phyloP scores from a whole-genome alignment of 2,888 invertebrate genomes.

The Zeuzera pyrina region DNA sequence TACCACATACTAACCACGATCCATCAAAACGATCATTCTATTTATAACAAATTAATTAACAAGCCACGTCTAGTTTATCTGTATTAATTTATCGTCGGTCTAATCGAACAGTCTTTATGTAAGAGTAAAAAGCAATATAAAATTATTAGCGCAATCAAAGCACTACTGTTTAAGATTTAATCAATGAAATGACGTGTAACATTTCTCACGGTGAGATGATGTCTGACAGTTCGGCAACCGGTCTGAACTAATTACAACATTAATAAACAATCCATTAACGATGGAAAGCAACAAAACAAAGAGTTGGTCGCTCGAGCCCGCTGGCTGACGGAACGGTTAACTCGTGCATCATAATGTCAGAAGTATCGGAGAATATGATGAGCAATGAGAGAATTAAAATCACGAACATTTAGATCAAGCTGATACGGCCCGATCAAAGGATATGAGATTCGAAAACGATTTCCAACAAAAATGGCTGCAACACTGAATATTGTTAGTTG shows the following conservation, averaged over 20 bases:
- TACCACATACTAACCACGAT: no score
- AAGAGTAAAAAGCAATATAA: slow-evolving; percentile 3
- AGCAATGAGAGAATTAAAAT: no score
- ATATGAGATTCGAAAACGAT: no score
- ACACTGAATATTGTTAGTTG: no score
- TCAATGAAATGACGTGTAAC: slow-evolving; percentile 25
- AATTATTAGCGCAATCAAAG: slow-evolving; percentile 12
- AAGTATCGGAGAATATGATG: no score
- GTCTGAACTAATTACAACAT: slow-evolving; percentile 39
- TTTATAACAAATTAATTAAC: no score
- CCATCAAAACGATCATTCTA: no score
- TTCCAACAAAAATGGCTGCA: no score
- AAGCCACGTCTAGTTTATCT: slow-evolving; percentile 3
- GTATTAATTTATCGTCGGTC: slow-evolving; percentile 3
- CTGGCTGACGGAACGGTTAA: slow-evolving; percentile 11
- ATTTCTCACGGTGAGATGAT: slow-evolving; percentile 23
- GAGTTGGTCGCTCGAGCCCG: slow-evolving; percentile 11
- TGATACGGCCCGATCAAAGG: no score
- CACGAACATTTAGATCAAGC: no score
- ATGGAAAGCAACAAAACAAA: slow-evolving; percentile 22
- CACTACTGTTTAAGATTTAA: slow-evolving; percentile 28
- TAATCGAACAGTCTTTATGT: slow-evolving; percentile 5
- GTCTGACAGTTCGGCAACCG: slow-evolving; percentile 9
- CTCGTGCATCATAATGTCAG: slow-evolving; percentile 6
- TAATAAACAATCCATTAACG: slow-evolving; percentile 50